These are phyloP conservation scores for Phodopus roborovskii DNA, from an alignment of 2,113 vertebrate species.

Conservation along the genomic window DNA sequence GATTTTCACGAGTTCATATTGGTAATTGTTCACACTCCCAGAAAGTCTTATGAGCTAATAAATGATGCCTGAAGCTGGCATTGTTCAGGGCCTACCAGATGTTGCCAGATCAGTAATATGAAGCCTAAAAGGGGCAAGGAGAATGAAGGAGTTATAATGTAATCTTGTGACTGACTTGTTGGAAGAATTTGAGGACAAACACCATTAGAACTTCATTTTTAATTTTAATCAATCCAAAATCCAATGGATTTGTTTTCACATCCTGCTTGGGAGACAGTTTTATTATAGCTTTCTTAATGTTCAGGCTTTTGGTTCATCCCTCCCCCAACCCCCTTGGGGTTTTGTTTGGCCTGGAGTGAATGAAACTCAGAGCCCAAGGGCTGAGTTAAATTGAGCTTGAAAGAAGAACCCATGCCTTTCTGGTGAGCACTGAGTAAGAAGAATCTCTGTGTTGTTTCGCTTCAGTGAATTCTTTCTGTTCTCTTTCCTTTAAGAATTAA, in stretches of 20 bases:
- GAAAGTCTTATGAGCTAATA: not conserved
- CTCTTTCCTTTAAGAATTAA: constrained; percentile 34
- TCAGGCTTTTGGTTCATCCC: not conserved
- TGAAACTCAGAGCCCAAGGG: constrained; percentile 63
- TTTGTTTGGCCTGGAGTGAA: constrained; percentile 71
- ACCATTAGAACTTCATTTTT: constrained; percentile 53
- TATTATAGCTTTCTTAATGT: constrained; percentile 17
- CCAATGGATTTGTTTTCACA: not conserved
- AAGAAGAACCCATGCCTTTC: constrained; percentile 55
- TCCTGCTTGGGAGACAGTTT: not conserved
- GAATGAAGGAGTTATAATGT: not conserved
- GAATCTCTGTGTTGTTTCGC: not conserved
- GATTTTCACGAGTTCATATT: constrained; percentile 21
- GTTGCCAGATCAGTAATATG: not conserved
- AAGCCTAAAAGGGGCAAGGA: constrained; percentile 15
- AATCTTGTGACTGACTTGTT: not conserved
- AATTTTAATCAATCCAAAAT: not conserved
- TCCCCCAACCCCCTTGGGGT: constrained; percentile 24
- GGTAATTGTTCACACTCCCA: not conserved
- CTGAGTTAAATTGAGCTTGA: constrained; percentile 75
- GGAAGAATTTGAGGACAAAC: not conserved
- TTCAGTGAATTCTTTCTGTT: not conserved
- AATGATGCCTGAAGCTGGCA: not conserved
- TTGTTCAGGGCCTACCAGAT: not conserved
- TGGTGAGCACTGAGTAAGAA: not conserved